Evolutionary conservation across 2,797 vertebrate genomes (phyloP).

Genomic region (Cynodonichthys magdalenae): DNA sequence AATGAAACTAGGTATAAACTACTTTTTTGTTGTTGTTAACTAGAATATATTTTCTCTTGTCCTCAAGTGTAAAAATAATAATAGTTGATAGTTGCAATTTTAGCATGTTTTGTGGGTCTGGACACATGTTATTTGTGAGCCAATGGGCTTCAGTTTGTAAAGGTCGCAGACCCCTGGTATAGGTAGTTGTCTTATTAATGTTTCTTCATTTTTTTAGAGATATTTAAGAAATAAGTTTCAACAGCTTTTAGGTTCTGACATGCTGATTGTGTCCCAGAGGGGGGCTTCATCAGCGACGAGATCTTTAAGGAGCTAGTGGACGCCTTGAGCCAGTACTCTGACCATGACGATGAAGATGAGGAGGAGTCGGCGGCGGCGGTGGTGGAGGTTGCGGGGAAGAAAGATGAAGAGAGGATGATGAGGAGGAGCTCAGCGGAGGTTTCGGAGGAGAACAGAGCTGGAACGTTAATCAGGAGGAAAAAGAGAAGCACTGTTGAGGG

Average conservation of each 20-base stretch:
- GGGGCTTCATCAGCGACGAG: slow-evolving; percentile 93
- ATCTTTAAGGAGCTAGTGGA: slow-evolving; percentile 96
- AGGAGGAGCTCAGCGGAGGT: slow-evolving; percentile 79
- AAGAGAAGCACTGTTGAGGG: slow-evolving; percentile 76
- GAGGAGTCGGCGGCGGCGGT: slow-evolving; percentile 71
- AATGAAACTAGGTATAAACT: too few species aligned
- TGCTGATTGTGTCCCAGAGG: slow-evolving; percentile 72
- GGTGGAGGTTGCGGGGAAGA: slow-evolving; percentile 72
- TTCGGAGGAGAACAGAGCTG: slow-evolving; percentile 71
- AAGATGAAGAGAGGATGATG: slow-evolving; percentile 79
- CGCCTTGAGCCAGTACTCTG: slow-evolving; percentile 91
- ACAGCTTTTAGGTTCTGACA: slow-evolving; percentile 2
- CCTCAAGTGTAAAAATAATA: too few species aligned
- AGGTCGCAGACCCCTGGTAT: too few species aligned
- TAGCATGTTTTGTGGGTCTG: too few species aligned
- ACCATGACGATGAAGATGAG: slow-evolving; percentile 90
- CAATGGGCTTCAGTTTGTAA: too few species aligned
- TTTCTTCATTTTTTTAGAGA: not conserved
- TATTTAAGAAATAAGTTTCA: not conserved
- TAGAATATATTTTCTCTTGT: too few species aligned
- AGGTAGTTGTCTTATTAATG: too few species aligned
- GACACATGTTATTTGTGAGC: too few species aligned
- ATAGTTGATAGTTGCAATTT: not conserved
- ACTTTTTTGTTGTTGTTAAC: too few species aligned
- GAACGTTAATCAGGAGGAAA: slow-evolving; percentile 70